Base-by-base conservation (phyloP, 2,797 vertebrate genomes). In the Muraenolepis orangiensis region DNA sequence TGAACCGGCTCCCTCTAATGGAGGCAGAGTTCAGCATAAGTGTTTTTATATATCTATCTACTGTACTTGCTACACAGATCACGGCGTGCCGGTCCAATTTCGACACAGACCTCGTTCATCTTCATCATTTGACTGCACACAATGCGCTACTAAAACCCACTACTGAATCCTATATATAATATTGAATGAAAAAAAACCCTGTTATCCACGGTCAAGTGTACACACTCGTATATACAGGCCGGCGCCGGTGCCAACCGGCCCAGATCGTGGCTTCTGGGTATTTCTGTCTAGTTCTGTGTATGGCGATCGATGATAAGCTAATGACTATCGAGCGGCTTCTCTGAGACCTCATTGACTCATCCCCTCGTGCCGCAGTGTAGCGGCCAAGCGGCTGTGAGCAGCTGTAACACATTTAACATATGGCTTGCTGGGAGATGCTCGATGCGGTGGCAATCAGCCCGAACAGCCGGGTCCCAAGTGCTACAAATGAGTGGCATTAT, bases 1-100 rank as follows among this genome's bases (percentile, higher is more conserved):
- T 99, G 91, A 99, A 98, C 57, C 98, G 94, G 87, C 98, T 99
- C 72, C 98, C 98, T 89, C 98, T 99, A 86, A 32, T 72, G 81
- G 30, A 4, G 71, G 6, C 80, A 31, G 30, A 40, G 6, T 16
- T 7, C 20, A 57, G 16, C 36, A 38, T 2, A 16, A 69, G n/a
- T 2, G 11, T 23, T 2, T 57, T 5, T n/a, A n/a, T n/a, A 10
- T 3, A 28, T n/a, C 2, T 18, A 32, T 16, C 16, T 16, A 16
- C 8, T 12, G 40, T 16, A 8, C 16, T 14, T 14, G 12, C 16
- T 16, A 14, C 14, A 42, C 13, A 42, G 40, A 12, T 2, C 14
- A 34, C 32, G 32, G 32, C 32, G 32, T 34, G 3, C 3, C 32
- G 36, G 36, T 38, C 36, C 2, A 16, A 42, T 14, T 1, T 42